Conservation (phyloP, 2,888 invertebrate genomes). For the Osmoderma eremita region DNA sequence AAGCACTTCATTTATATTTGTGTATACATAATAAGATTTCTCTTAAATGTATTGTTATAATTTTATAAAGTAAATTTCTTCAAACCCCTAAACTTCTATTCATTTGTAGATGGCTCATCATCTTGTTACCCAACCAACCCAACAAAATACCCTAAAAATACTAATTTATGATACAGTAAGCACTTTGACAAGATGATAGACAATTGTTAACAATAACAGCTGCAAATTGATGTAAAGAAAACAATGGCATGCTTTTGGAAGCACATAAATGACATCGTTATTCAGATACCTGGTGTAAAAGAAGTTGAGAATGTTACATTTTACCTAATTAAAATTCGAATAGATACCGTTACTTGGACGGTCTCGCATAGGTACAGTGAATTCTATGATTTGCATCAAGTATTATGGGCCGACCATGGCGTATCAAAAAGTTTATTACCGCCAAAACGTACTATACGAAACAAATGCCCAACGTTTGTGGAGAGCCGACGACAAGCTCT, state of each 20-base stretch:
- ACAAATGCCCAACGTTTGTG: conserved; percentile 87
- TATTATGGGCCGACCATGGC: conserved; percentile 81
- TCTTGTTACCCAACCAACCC: too few relatives aligned
- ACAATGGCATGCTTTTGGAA: conserved; percentile 80
- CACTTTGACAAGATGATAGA: too few relatives aligned
- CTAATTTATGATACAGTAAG: too few relatives aligned
- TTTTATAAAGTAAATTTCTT: too few relatives aligned
- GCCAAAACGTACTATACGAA: conserved; percentile 92
- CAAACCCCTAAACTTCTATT: too few relatives aligned
- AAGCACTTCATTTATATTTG: too few relatives aligned
- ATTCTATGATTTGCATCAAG: conserved; percentile 87
- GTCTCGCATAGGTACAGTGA: conserved; percentile 90
- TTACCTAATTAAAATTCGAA: conserved; percentile 77
- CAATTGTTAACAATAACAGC: not conserved
- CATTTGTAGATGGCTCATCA: too few relatives aligned
- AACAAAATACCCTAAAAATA: too few relatives aligned
- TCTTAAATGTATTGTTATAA: too few relatives aligned
- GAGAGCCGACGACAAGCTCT: conserved; percentile 83
- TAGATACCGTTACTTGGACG: conserved; percentile 82
- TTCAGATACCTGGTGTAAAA: conserved; percentile 73
- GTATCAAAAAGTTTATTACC: conserved; percentile 88
- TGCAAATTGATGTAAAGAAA: not conserved
- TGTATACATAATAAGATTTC: too few relatives aligned
- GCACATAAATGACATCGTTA: conserved; percentile 72
- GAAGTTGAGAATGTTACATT: conserved; percentile 75